phyloP scores from a whole-genome alignment of 2,888 invertebrate species.

The Perdita meconis region DNA sequence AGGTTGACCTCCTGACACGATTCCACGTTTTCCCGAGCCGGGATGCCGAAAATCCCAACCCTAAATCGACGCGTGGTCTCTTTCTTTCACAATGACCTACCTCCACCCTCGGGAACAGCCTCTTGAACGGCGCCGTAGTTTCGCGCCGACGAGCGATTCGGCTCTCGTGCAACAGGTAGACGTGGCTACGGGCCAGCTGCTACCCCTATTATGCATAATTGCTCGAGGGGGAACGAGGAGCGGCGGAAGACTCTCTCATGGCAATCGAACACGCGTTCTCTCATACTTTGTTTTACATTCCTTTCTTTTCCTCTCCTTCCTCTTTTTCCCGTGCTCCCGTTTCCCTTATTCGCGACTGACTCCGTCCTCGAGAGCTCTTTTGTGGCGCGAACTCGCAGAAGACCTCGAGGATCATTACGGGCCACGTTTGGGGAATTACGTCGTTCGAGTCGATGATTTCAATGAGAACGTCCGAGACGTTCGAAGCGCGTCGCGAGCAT shows the following conservation, averaged over 20 bases:
- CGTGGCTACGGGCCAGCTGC: conserved; percentile 75
- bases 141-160: conserved; percentile 71
- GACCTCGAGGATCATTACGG: not conserved
- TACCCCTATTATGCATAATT: conserved; percentile 77
- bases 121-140: conserved; percentile 74
- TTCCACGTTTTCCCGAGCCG: conserved; percentile 34
- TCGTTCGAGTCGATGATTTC: not conserved
- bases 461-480: not conserved
- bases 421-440: not conserved
- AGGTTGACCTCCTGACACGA: conserved; percentile 44
- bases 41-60: conserved; percentile 60
- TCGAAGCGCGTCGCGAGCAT: not conserved
- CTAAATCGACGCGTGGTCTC: conserved; percentile 59
- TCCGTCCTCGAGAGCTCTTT: not conserved
- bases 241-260: conserved; percentile 60
- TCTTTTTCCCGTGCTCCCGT: not conserved
- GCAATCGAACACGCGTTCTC: conserved; percentile 66
- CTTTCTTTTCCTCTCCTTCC: conserved; percentile 9
- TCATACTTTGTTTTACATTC: conserved; percentile 41
- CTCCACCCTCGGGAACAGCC: conserved; percentile 70
- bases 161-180: conserved; percentile 79
- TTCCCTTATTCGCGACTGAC: not conserved
- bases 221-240: conserved; percentile 64
- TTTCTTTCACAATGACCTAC: conserved; percentile 69
- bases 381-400: not conserved